phyloP scores from a whole-genome alignment of 92 coral and sea anemone genomes.

The Paramuricea clavata region DNA sequence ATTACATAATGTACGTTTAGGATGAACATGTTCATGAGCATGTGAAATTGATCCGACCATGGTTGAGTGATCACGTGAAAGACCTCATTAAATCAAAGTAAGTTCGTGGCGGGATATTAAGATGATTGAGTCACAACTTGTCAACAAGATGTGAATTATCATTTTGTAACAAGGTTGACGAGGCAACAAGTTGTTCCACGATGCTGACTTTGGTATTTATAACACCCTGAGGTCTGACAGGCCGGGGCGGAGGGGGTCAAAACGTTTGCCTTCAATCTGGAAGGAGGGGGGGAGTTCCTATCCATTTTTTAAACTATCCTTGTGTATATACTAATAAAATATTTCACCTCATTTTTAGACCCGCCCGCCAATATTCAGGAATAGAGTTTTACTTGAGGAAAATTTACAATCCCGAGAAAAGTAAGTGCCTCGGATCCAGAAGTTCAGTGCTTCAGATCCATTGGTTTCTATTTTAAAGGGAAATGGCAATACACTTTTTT shows the following conservation, averaged over 20 bases:
- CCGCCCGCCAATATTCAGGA: neutral
- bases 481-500: too few species aligned
- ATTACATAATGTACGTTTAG: neutral
- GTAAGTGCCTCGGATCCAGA: neutral
- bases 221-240: too few species aligned
- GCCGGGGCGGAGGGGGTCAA: too few species aligned
- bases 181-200: too few species aligned
- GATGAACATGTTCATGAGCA: neutral
- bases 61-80: neutral
- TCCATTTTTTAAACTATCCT: too few species aligned
- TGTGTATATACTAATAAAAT: neutral
- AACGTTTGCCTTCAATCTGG: too few species aligned
- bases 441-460: too few species aligned
- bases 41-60: neutral
- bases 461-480: too few species aligned
- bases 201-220: too few species aligned
- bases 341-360: neutral
- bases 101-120: neutral
- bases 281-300: too few species aligned
- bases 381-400: neutral
- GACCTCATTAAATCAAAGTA: neutral
- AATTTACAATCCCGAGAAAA: conserved; percentile 4
- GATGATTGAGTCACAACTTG: neutral
- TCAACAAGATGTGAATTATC: too few species aligned
- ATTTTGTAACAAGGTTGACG: too few species aligned